Evolutionary conservation across 1,140 invertebrate species (phyloP).

Genomic region (Asobara japonica): DNA sequence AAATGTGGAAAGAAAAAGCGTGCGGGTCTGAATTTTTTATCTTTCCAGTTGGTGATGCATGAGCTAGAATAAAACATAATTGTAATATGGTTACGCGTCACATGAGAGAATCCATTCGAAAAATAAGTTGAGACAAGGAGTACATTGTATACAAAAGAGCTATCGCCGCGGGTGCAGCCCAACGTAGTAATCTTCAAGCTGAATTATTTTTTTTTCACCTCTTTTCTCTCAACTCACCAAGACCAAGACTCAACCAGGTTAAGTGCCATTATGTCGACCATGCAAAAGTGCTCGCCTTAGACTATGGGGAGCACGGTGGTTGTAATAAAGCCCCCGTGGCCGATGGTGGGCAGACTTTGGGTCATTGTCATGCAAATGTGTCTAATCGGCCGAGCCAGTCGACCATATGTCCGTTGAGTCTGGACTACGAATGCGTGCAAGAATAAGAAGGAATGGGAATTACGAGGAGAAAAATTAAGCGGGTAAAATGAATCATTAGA

Average conservation of each 20-base stretch:
- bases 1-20: background rate
- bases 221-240: constrained; percentile 20
- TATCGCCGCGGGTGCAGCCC: constrained; percentile 12
- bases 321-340: constrained; percentile 54
- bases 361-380: constrained; percentile 66
- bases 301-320: constrained; percentile 54
- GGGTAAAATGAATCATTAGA: background rate
- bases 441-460: background rate
- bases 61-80: background rate
- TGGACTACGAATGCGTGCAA: constrained; percentile 25
- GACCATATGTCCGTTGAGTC: constrained; percentile 63
- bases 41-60: background rate
- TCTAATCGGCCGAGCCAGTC: constrained; percentile 65
- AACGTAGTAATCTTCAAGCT: background rate
- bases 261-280: constrained; percentile 61
- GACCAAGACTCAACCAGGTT: constrained; percentile 42
- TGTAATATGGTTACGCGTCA: background rate
- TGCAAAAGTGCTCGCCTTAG: constrained; percentile 28
- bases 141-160: background rate
- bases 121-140: background rate
- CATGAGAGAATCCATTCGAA: background rate
- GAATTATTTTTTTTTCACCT: background rate
- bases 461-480: background rate
- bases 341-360: constrained; percentile 55
- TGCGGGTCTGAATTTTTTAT: background rate